Evolutionary conservation across 2,888 invertebrate species (phyloP), one percentile per base, ranked within the genome.

Genomic region (Pyrochroa serraticornis): DNA sequence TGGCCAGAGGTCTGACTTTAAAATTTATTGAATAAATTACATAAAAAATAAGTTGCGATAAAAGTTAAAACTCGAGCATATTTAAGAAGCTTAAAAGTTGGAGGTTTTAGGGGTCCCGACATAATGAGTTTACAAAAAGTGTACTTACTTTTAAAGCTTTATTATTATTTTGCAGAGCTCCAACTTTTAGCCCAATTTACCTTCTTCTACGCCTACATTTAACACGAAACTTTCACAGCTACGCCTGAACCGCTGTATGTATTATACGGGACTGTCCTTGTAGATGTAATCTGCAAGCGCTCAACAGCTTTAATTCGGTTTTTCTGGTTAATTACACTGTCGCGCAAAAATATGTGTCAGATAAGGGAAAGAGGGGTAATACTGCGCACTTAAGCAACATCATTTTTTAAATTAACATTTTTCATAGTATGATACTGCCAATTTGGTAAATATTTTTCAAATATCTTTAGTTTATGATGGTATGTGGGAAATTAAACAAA

Each of bases 151-250:
- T 14, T 35, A 38, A 14, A 49, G 48, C 45, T 66, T 66, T 64
- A 63, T 66, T 64, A 64, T 66, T 63, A 62, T 66, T n/a, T 64
- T 66, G 64, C 60, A 50, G 53, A 64, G 52, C 55, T 48, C 59
- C 60, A 60, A 51, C 47, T 56, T 63, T 60, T 52, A 58, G 56
- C 59, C 49, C 58, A 62, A 61, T 66, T 62, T 54, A 52, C 59
- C 22, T 22, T 22, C 22, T 58, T 60, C 61, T 39, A 53, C 44
- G 55, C 51, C 62, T 62, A 54, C 59, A 63, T 62, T 63, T 58
- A 62, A n/a, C 62, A 49, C 41, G 39, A 57, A 61, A 64, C 57
- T 61, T 63, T 64, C 57, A 53, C 61, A 58, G 58, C 35, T 34
- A 45, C 35, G 13, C 8, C 32, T 6, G 14, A n/a, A 46, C 13